Evolutionary conservation across 2,797 vertebrate genomes (phyloP).

Genomic region (Cygnus olor): DNA sequence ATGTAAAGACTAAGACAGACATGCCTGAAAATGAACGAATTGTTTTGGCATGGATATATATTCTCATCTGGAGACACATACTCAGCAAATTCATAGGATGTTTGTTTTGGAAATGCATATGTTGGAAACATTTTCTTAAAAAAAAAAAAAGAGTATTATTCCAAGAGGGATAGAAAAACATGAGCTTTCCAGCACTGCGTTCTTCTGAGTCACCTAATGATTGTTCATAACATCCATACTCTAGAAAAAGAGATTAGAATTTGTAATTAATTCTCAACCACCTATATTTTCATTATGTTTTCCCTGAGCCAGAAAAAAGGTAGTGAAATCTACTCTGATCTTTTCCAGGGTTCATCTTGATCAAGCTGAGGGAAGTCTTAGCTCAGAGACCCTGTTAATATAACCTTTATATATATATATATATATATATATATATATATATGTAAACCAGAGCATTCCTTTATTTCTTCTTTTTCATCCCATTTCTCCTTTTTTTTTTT

Average conservation of each 20-base stretch:
- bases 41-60: not conserved
- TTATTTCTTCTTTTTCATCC: not conserved
- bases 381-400: not conserved
- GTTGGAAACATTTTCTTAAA: not conserved
- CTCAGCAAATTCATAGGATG: not conserved
- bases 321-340: not conserved
- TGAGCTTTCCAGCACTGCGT: not conserved
- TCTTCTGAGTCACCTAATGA: not conserved
- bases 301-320: not conserved
- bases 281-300: not conserved
- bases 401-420: not conserved
- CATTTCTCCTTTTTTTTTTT: not conserved
- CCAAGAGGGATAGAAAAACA: not conserved
- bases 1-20: not conserved
- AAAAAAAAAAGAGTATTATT: not conserved
- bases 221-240: not conserved
- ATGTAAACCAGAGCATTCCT: not conserved
- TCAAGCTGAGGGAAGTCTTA: not conserved
- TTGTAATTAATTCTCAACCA: not conserved
- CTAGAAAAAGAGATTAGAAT: not conserved
- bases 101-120: slow-evolving; percentile 21
- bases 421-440: no score
- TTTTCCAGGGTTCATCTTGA: not conserved
- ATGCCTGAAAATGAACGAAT: slow-evolving; percentile 41
- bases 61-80: slow-evolving; percentile 5